phyloP scores from a whole-genome alignment of 1,140 invertebrate genomes.

The Musca domestica region DNA sequence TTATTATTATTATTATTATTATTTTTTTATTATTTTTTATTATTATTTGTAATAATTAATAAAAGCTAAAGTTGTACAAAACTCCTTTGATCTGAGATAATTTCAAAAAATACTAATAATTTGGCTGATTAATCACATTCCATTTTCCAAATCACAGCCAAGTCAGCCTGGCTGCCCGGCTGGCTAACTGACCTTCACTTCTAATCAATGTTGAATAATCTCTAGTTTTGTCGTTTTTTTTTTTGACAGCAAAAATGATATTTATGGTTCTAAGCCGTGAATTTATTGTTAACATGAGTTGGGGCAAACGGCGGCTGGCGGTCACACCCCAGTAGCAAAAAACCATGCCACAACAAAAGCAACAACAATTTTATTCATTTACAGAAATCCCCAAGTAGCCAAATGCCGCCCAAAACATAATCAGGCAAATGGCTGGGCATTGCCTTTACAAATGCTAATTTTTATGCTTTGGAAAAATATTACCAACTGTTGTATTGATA shows the following conservation, averaged over 20 bases:
- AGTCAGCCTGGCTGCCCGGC: too few species aligned
- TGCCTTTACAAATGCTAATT: not conserved
- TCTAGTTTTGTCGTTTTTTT: too few species aligned
- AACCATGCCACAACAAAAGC: not conserved
- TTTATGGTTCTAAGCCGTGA: conserved; percentile 2
- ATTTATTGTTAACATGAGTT: conserved; percentile 16
- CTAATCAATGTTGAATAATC: conserved; percentile 7
- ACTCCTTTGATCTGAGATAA: too few species aligned
- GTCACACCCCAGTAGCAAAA: not conserved
- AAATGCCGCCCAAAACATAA: not conserved
- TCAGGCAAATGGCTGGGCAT: not conserved
- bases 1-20: too few species aligned
- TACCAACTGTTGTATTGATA: too few species aligned
- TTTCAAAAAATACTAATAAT: too few species aligned
- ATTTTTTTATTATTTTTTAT: too few species aligned
- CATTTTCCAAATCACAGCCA: too few species aligned
- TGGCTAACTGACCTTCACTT: conserved; percentile 5
- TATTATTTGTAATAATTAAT: too few species aligned
- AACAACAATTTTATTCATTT: not conserved
- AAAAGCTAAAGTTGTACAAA: too few species aligned
- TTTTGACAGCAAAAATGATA: not conserved
- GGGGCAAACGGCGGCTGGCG: not conserved
- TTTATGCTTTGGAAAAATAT: too few species aligned
- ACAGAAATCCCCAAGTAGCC: not conserved
- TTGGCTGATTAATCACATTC: too few species aligned